Evolutionary conservation across 2,113 vertebrate genomes (phyloP), one percentile per base, ranked within the genome.

Genomic region (Circaetus gallicus): DNA sequence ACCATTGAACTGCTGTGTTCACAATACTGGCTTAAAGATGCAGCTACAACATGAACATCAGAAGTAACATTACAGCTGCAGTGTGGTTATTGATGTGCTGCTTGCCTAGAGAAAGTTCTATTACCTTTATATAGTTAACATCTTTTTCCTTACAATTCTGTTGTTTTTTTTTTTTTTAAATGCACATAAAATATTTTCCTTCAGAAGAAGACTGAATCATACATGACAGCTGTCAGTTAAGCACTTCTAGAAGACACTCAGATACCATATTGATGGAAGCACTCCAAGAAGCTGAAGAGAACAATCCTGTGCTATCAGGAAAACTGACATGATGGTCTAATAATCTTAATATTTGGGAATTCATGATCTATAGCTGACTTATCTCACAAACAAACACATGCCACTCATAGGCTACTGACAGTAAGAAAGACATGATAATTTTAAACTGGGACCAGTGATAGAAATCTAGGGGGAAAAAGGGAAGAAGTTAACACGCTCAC

Each of bases 161-260:
- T 38, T 89, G 2, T 69, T 49, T 25, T 40, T 67, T 36, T 36
- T 73, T 49, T 66, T 72, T 63, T 43, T 32, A 28, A 87, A 82
- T 71, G n/a, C 15, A 4, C 50, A 78, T 14, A 84, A 91, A 89
- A 69, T 93, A 72, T 71, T 92, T 95, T 95, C 59, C 43, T 89
- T 93, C 29, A 58, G 53, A 63, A 80, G 32, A 65, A 74, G 62
- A 53, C 28, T 66, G 71, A 93, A 34, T 90, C 92, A 84, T 86
- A 67, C 7, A 2, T 70, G 93, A 81, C 63, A 95, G 76, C 82
- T 96, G 86, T 90, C 92, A 97, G 81, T 95, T 91, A 91, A 85
- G 40, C 50, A 79, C 63, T 95, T 90, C 61, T 93, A 95, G 80
- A 93, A 96, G 83, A 81, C 61, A 56, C 42, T 47, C 43, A 89